Evolutionary conservation across 2,888 invertebrate species (phyloP).

Genomic region (Hypselothyrea guttata): DNA sequence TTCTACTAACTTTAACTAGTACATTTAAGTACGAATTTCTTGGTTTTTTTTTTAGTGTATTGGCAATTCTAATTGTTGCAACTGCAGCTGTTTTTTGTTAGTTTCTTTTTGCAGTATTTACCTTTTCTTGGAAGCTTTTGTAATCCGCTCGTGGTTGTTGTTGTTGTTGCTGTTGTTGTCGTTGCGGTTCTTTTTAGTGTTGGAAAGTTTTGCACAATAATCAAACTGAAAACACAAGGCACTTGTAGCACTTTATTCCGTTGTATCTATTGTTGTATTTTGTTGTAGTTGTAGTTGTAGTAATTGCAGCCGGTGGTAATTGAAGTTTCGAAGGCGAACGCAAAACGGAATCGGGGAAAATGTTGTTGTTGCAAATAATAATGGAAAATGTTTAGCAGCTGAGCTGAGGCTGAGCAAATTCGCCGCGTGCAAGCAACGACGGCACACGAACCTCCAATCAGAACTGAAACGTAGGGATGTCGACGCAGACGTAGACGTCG

Average conservation of each 20-base stretch:
- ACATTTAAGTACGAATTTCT: no score
- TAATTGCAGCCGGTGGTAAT: slow-evolving; percentile 17
- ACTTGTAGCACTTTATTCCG: slow-evolving; percentile 39
- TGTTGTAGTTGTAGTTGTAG: slow-evolving; percentile 27
- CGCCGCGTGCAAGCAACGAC: slow-evolving; percentile 73
- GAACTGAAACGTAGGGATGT: slow-evolving; percentile 80
- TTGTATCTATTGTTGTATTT: slow-evolving; percentile 13
- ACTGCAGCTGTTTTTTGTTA: slow-evolving; percentile 7
- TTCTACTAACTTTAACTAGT: no score
- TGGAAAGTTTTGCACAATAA: slow-evolving; percentile 38
- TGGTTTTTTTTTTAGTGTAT: slow-evolving; percentile 4
- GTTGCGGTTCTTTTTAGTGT: slow-evolving; percentile 9
- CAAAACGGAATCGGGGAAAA: slow-evolving; percentile 47
- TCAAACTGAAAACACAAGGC: slow-evolving; percentile 36
- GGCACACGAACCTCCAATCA: slow-evolving; percentile 80
- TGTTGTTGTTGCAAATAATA: slow-evolving; percentile 33
- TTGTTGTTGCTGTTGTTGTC: slow-evolving; percentile 14
- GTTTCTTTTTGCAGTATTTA: slow-evolving; percentile 38
- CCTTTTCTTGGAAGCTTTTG: slow-evolving; percentile 59
- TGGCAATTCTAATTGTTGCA: neutral
- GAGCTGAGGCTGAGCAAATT: slow-evolving; percentile 52
- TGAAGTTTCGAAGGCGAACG: slow-evolving; percentile 43
- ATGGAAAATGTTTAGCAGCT: slow-evolving; percentile 46
- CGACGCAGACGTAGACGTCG: slow-evolving; percentile 67
- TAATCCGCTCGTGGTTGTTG: slow-evolving; percentile 51